A percentile compares a stretch with the other conserved stretches of the same genome.
Evolutionary conservation across 1,140 invertebrate species (phyloP).

Genomic region (Lepidurus apus): DNA sequence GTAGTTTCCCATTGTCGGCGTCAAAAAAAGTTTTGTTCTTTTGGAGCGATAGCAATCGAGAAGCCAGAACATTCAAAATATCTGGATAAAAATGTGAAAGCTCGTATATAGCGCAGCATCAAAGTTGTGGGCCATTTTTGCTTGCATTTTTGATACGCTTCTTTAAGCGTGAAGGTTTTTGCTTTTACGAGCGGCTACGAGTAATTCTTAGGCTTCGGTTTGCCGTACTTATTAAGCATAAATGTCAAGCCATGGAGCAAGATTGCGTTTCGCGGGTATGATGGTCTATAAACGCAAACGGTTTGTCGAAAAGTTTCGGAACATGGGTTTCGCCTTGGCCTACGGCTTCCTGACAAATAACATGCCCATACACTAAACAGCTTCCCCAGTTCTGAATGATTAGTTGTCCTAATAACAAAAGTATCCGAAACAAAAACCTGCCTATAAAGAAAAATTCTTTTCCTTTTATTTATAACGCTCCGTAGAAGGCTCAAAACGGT

Average conservation of each 20-base stretch:
- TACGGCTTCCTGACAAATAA: slow-evolving; percentile 9
- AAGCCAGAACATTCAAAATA: too few relatives aligned
- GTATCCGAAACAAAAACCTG: not conserved
- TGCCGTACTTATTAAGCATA: slow-evolving; percentile 11
- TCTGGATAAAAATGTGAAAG: too few relatives aligned
- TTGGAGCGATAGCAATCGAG: too few relatives aligned
- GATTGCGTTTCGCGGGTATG: not conserved
- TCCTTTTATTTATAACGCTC: not conserved
- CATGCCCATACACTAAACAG: not conserved
- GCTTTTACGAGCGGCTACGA: not conserved
- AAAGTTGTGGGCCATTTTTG: not conserved
- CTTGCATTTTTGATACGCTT: not conserved
- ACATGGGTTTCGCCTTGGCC: slow-evolving; percentile 14
- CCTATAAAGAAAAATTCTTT: not conserved
- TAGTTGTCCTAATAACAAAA: not conserved
- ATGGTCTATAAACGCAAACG: slow-evolving; percentile 19
- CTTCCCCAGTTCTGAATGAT: not conserved
- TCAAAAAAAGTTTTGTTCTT: too few relatives aligned
- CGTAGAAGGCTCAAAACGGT: too few relatives aligned
- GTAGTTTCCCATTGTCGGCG: too few relatives aligned
- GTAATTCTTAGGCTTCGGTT: not conserved
- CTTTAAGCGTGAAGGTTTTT: not conserved
- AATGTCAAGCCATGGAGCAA: not conserved
- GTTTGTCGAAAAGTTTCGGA: not conserved
- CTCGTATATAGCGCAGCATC: too few relatives aligned